Base-by-base conservation (phyloP, 2,113 vertebrate species). In the Ictidomys tridecemlineatus region DNA sequence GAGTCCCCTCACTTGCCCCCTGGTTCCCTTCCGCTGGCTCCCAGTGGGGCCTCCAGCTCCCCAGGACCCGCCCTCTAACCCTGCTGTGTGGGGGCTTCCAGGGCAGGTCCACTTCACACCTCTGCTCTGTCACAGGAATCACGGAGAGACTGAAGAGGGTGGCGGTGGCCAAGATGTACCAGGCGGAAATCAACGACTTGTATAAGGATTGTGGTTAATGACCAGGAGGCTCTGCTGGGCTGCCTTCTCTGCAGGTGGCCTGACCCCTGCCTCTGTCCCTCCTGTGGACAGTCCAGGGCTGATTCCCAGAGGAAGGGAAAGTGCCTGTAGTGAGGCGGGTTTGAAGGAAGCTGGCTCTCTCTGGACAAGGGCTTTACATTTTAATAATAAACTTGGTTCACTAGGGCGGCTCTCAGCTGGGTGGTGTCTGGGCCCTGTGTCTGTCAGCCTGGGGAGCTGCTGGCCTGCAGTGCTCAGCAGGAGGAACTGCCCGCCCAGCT, bases 121-220 rank as follows among this genome's bases (percentile, higher is more conserved):
- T 30, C 77, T 34, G 56, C 56, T 78, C 56, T 1, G 1, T 39
- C 8, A 0, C 98, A 99, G 99, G 99, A 17, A 99, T 99, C 0
- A 99, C 99, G 0, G 99, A 99, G 98, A 99, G 99, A 97, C 97
- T 99, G 95, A 99, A 99, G 98, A 97, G 99, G 53, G 93, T 98
- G 0, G 97, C 96, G 26, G 99, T 99, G 30, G 18, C 34, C 48
- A 99, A 99, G 96, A 99, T 99, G 82, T 99, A 99, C 98, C 97
- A 97, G 45, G 98, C 98, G 0, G 99, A 99, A 53, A 99, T 99
- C 0, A 98, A 99, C 24, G 98, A 98, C 85, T 99, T 99, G 30
- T 99, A 99, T 9, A n/a, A 84, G 0, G 1, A 99, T 2, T 0
- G 2, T 8, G 56, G 18, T 58, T 58, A 58, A 58, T 22, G 56